Evolutionary conservation across 2,113 vertebrate species (phyloP), one percentile per base, ranked within the genome.

Genomic region (Naja naja): DNA sequence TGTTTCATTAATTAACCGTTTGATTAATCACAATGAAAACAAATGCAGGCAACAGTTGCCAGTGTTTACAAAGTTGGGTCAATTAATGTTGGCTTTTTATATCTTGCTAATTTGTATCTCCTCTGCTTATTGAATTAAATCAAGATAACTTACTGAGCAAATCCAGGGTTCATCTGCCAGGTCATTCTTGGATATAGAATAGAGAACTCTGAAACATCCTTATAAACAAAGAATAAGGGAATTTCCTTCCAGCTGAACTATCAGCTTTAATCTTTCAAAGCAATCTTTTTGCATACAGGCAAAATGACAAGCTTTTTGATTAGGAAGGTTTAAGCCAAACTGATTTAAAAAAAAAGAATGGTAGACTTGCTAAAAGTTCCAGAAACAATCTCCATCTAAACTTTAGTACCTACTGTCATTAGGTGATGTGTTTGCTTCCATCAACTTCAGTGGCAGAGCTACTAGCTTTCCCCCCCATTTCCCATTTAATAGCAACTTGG

Each of bases 71-170:
- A 49, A 56, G 10, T 53, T 90, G 60, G 43, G 39, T 43, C 23
- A 45, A 88, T 12, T 43, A n/a, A 55, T 90, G 60, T 87, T 90
- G 8, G 88, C 87, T 88, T 91, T 93, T 54, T 18, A 47, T 90
- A 25, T 90, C 18, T 20, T 39, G 1, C 11, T 55, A 0, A 85
- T 85, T 27, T 47, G 52, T 52, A 6, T 89, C 43, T 27, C 2
- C 0, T 43, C 4, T 27, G 23, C 7, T 58, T 94, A 85, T 25
- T 85, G 89, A 90, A 89, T 53, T 93, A 56, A 89, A 94, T 45
- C 10, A 88, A 43, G 18, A 47, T 39, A 69, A 23, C 25, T 74
- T 90, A 86, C 16, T 85, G 87, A 88, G 88, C 58, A 93, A 74
- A 55, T 93, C 81, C 58, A 27, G 47, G 27, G 60, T 60, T 55